phyloP scores from a whole-genome alignment of 2,888 invertebrate genomes.

The Trimorus sp. region DNA sequence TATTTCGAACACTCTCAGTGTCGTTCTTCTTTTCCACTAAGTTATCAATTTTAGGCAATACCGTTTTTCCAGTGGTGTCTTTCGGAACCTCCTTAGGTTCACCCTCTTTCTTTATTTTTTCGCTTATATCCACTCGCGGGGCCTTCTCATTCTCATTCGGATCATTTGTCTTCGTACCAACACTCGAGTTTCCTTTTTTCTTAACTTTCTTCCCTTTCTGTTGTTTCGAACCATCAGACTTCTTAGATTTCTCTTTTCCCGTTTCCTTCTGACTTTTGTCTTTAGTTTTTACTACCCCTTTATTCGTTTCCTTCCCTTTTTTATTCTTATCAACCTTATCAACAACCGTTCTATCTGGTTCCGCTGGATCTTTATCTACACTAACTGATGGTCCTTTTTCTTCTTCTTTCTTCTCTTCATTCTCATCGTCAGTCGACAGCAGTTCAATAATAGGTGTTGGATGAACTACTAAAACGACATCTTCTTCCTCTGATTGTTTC shows the following conservation, averaged over 20 bases:
- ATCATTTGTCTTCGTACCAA: too few relatives aligned
- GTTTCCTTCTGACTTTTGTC: constrained; percentile 23
- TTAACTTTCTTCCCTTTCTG: constrained; percentile 33
- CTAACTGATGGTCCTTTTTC: not conserved
- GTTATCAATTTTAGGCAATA: too few relatives aligned
- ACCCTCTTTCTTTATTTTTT: too few relatives aligned
- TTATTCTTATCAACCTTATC: constrained; percentile 6
- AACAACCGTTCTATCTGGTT: too few relatives aligned
- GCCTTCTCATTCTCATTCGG: too few relatives aligned
- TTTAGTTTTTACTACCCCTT: not conserved
- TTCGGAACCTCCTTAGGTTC: too few relatives aligned
- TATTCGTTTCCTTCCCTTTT: not conserved
- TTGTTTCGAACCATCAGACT: constrained; percentile 39
- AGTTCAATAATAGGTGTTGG: constrained; percentile 79
- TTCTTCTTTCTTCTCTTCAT: constrained; percentile 56
- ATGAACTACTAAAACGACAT: constrained; percentile 79
- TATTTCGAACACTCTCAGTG: not conserved
- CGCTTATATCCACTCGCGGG: too few relatives aligned
- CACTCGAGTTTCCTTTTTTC: constrained; percentile 5
- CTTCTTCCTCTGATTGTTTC: constrained; percentile 75
- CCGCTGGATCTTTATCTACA: not conserved
- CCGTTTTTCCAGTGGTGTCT: too few relatives aligned
- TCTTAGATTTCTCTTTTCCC: constrained; percentile 41
- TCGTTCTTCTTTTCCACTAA: too few relatives aligned
- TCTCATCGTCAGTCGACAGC: constrained; percentile 78